These are phyloP conservation scores for Zaprionus kolodkinae DNA, from an alignment of 1,140 invertebrate species.

Conservation along the genomic window DNA sequence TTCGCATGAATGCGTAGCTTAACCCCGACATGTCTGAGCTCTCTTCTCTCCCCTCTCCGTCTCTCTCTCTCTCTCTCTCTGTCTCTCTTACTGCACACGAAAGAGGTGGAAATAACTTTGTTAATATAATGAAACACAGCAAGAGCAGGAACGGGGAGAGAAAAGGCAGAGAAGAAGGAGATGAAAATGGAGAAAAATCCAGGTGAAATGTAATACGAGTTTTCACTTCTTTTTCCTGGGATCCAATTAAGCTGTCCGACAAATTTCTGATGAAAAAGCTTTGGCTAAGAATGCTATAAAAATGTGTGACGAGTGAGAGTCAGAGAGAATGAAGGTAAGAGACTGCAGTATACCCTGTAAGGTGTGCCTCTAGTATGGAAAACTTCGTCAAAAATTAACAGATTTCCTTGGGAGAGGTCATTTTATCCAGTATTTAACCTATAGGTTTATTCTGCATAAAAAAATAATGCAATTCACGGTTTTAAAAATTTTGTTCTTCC, in stretches of 20 bases:
- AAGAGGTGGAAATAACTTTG: not conserved
- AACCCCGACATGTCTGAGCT: slow-evolving; percentile 4
- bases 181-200: not conserved
- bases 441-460: no score
- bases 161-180: not conserved
- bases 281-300: not conserved
- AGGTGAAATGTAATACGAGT: slow-evolving; percentile 7
- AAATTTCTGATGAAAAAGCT: slow-evolving; percentile 10
- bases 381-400: no score
- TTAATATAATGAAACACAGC: not conserved
- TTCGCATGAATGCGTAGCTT: not conserved
- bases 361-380: no score
- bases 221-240: not conserved
- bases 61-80: not conserved
- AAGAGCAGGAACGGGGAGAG: not conserved
- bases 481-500: no score
- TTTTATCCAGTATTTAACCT: no score
- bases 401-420: no score
- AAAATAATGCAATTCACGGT: no score
- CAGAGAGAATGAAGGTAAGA: not conserved
- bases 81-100: not conserved
- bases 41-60: not conserved
- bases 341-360: not conserved
- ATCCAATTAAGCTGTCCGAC: slow-evolving; percentile 9
- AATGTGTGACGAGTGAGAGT: not conserved